phyloP scores from a whole-genome alignment of 2,888 invertebrate genomes.

The Eledona agricola region DNA sequence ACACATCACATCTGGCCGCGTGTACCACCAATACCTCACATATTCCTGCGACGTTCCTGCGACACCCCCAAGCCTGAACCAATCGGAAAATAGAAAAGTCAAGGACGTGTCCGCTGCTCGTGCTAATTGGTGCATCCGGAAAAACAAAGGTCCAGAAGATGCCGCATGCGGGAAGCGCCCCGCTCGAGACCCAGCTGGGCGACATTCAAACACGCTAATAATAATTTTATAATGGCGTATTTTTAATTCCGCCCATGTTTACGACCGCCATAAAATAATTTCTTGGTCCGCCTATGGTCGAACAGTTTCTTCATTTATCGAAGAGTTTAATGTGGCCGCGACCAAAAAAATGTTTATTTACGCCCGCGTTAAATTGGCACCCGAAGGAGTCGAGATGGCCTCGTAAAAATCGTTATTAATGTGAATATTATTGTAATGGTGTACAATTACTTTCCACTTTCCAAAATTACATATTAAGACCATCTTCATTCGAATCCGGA shows the following conservation, averaged over 20 bases:
- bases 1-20: slow-evolving; percentile 55
- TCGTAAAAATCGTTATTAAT: slow-evolving; percentile 32
- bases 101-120: too few relatives aligned
- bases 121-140: too few relatives aligned
- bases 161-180: slow-evolving; percentile 1
- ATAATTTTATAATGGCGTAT: slow-evolving; percentile 23
- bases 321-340: slow-evolving; percentile 16
- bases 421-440: slow-evolving; percentile 30
- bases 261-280: slow-evolving; percentile 19
- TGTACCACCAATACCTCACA: slow-evolving; percentile 37
- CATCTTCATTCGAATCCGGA: slow-evolving; percentile 28
- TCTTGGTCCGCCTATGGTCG: slow-evolving; percentile 1
- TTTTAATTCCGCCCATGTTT: slow-evolving; percentile 22
- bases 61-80: slow-evolving; percentile 9
- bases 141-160: too few relatives aligned
- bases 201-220: slow-evolving; percentile 17
- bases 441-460: slow-evolving; percentile 31
- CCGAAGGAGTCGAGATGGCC: slow-evolving; percentile 29
- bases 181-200: slow-evolving; percentile 11
- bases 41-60: slow-evolving; percentile 24
- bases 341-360: slow-evolving; percentile 22
- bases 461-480: slow-evolving; percentile 32
- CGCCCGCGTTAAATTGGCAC: slow-evolving; percentile 30
- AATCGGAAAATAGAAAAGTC: slow-evolving; percentile 23
- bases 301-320: slow-evolving; percentile 27